Percentiles rank a stretch among this genome's conserved stretches.
These are phyloP conservation scores for Bubalus kerabau DNA, from an alignment of 2,113 vertebrate species.

Conservation along the genomic window DNA sequence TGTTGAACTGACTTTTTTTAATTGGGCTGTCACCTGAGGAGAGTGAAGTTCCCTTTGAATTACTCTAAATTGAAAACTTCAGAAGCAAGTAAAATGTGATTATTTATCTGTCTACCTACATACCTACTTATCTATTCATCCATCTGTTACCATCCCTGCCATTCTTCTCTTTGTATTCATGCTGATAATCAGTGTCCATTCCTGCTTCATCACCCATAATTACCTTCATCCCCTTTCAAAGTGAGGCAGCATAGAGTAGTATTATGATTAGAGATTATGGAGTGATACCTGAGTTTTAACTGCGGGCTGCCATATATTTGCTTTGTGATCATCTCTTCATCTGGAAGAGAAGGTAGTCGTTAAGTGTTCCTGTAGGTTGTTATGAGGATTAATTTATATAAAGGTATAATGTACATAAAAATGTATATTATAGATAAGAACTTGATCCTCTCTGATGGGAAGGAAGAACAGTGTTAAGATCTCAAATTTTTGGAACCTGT, in stretches of 20 bases:
- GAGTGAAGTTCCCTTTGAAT: background rate
- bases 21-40: background rate
- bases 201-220: too few relatives aligned
- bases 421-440: background rate
- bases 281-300: background rate
- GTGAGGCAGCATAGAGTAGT: background rate
- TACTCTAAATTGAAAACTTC: background rate
- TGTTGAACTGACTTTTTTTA: background rate
- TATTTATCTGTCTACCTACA: background rate
- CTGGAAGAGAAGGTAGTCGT: background rate
- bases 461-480: background rate
- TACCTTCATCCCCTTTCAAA: background rate
- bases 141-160: background rate
- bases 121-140: background rate
- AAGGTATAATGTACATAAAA: background rate
- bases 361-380: background rate
- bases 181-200: background rate
- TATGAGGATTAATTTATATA: background rate
- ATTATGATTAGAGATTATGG: background rate
- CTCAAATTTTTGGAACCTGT: background rate
- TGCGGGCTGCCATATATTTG: background rate
- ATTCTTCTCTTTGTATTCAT: background rate
- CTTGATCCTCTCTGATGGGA: background rate
- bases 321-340: background rate
- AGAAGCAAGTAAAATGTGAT: background rate